Conservation (phyloP, 2,888 invertebrate species). For the Homarus gammarus region DNA sequence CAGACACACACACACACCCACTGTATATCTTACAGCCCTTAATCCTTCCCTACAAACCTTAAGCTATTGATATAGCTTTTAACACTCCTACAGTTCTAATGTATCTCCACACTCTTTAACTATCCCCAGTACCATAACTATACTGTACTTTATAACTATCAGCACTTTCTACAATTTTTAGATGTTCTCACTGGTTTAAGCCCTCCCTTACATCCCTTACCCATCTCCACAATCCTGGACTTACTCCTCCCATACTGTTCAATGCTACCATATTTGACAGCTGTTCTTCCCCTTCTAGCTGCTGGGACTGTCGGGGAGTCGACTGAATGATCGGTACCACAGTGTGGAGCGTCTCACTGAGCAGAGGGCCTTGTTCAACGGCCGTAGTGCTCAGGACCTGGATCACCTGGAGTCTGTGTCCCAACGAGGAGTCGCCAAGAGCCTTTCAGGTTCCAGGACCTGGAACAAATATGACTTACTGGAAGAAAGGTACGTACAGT, state of each 20-base stretch:
- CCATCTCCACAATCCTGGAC: too few relatives aligned
- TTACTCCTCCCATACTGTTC: too few relatives aligned
- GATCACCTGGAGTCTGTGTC: constrained; percentile 72
- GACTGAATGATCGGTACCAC: constrained; percentile 89
- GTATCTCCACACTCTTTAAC: too few relatives aligned
- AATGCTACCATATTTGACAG: too few relatives aligned
- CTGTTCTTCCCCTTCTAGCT: constrained; percentile 54
- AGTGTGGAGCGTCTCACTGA: constrained; percentile 70
- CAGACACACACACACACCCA: too few relatives aligned
- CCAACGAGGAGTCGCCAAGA: constrained; percentile 55
- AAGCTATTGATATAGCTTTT: too few relatives aligned
- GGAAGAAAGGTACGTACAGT: constrained; percentile 53
- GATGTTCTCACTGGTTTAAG: not conserved
- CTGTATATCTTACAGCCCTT: too few relatives aligned
- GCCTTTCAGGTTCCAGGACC: constrained; percentile 65
- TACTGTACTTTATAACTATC: not conserved
- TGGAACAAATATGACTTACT: constrained; percentile 74
- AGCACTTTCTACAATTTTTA: not conserved
- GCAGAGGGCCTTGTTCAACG: constrained; percentile 33
- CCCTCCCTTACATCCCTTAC: not conserved
- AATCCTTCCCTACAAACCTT: too few relatives aligned
- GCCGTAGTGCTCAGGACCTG: constrained; percentile 32
- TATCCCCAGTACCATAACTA: too few relatives aligned
- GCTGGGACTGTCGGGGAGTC: constrained; percentile 83
- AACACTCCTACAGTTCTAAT: too few relatives aligned